Conservation (phyloP, 2,888 invertebrate genomes). For the Odontocolon sp. region DNA sequence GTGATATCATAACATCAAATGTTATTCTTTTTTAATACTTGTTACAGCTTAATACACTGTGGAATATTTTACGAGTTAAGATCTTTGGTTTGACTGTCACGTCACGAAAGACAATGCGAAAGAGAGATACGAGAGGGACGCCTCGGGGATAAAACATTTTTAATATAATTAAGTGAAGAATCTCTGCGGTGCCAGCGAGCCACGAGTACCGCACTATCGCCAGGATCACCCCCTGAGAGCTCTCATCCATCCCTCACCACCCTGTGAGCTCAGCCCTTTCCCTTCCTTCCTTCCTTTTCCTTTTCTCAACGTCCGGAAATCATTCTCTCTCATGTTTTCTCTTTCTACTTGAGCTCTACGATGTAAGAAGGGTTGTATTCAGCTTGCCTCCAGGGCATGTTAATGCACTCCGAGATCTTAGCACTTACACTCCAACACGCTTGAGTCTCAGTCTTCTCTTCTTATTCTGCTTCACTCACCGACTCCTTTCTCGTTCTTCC, state of each 20-base stretch:
- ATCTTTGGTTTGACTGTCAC: background rate
- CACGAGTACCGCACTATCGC: conserved; percentile 37
- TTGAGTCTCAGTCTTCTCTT: conserved; percentile 55
- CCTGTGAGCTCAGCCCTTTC: conserved; percentile 46
- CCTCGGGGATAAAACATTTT: conserved; percentile 75
- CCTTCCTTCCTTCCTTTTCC: conserved; percentile 38
- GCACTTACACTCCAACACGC: conserved; percentile 81
- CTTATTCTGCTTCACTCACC: conserved; percentile 17
- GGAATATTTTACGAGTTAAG: no score
- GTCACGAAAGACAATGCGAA: background rate
- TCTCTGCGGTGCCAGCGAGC: conserved; percentile 74
- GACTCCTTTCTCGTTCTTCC: conserved; percentile 43
- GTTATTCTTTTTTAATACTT: background rate
- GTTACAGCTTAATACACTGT: background rate
- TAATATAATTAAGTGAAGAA: conserved; percentile 80
- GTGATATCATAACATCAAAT: background rate
- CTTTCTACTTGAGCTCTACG: conserved; percentile 67
- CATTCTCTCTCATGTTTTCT: conserved; percentile 59
- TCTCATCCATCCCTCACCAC: conserved; percentile 36
- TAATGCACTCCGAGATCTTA: conserved; percentile 81
- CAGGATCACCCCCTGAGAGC: conserved; percentile 54
- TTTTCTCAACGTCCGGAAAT: conserved; percentile 63
- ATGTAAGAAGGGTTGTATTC: conserved; percentile 81
- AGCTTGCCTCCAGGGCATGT: conserved; percentile 80
- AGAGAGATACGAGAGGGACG: background rate